These are phyloP conservation scores for Sphaeramia orbicularis DNA, from an alignment of 2,797 vertebrate species.

Conservation along the genomic window DNA sequence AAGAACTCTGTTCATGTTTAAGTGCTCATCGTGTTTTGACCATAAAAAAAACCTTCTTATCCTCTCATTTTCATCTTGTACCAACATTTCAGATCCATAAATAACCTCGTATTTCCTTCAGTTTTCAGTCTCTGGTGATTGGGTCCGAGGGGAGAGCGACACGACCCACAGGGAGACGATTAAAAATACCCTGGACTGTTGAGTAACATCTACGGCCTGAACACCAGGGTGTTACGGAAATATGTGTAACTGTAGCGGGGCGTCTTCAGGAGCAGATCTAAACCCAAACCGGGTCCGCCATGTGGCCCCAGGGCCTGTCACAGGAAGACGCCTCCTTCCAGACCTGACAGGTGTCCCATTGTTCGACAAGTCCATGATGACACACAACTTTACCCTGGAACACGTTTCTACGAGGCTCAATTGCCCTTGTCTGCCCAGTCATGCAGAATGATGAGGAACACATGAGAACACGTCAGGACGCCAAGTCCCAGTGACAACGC, in stretches of 20 bases:
- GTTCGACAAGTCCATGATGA: constrained; percentile 72
- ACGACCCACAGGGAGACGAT: too few relatives aligned
- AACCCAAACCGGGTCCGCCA: constrained; percentile 39
- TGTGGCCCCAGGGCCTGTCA: constrained; percentile 70
- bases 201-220: too few relatives aligned
- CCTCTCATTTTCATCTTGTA: too few relatives aligned
- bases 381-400: constrained; percentile 78
- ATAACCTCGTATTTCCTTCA: too few relatives aligned
- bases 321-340: constrained; percentile 63
- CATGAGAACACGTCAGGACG: constrained; percentile 46
- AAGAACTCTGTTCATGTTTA: too few relatives aligned
- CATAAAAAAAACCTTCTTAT: too few relatives aligned
- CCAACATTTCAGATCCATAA: too few relatives aligned
- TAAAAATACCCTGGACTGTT: too few relatives aligned
- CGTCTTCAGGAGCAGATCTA: constrained; percentile 37
- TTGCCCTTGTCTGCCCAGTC: constrained; percentile 71
- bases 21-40: too few relatives aligned
- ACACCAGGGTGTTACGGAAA: too few relatives aligned
- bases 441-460: constrained; percentile 63
- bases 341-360: constrained; percentile 79
- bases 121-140: too few relatives aligned
- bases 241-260: constrained; percentile 65
- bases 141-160: too few relatives aligned
- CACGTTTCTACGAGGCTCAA: constrained; percentile 73
- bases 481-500: constrained; percentile 32